These are phyloP conservation scores for Pogona vitticeps DNA, from an alignment of 2,113 vertebrate species.

Conservation along the genomic window DNA sequence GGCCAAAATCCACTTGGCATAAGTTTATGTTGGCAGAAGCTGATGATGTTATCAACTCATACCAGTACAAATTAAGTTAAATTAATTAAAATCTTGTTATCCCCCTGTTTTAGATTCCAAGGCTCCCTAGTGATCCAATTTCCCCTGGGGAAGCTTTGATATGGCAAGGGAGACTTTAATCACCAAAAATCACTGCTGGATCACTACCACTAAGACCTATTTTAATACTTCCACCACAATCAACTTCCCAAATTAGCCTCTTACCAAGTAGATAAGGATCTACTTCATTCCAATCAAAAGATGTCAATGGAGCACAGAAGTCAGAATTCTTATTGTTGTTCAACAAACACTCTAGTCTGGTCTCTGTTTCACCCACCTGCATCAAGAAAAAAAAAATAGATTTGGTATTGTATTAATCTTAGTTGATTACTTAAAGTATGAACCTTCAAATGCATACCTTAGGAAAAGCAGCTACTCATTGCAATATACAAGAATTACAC, in stretches of 20 bases:
- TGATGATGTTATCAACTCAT: no score
- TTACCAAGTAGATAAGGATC: slow-evolving; percentile 97
- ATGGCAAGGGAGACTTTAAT: no score
- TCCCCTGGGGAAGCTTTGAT: no score
- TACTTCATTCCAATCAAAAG: slow-evolving; percentile 99
- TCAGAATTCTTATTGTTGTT: slow-evolving; percentile 99
- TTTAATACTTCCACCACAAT: background rate
- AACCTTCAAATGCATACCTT: background rate
- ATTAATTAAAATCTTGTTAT: no score
- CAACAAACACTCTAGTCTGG: slow-evolving; percentile 95
- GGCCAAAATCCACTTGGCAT: no score
- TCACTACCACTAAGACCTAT: background rate
- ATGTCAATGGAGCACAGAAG: slow-evolving; percentile 97
- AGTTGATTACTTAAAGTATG: background rate
- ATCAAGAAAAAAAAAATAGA: slow-evolving; percentile 28
- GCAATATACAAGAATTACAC: background rate
- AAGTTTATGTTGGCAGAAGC: no score
- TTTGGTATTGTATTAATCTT: background rate
- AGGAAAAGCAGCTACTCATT: background rate
- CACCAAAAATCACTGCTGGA: no score
- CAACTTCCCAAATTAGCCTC: background rate
- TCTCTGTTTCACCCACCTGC: slow-evolving; percentile 97
- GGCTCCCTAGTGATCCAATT: no score
- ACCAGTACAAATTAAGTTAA: no score
- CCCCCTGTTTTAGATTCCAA: no score